Base-by-base conservation (phyloP, 2,888 invertebrate species). In the Julus scanicus region DNA sequence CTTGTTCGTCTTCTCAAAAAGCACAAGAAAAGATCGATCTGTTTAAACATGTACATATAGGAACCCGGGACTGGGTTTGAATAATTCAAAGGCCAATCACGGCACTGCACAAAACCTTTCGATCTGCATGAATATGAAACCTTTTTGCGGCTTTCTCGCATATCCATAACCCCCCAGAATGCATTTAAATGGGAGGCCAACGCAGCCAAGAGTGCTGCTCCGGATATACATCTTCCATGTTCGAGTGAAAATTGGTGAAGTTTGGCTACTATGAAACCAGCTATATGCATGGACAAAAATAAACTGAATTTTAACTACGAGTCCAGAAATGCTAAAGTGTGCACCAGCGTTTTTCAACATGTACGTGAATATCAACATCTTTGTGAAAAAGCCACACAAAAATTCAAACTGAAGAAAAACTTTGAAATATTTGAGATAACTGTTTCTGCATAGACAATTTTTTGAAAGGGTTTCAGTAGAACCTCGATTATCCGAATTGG, bases 41-140 rank as follows among this genome's bases (percentile, higher is more conserved):
- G 80, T 80, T 80, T 80, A 80, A 80, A 80, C 80, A 80, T 37
- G 80, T 37, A 80, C 80, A 80, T 80, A 37, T 9, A 80, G 80
- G 80, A 80, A 80, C 80, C 80, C 37, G 80, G 80, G 37, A 80
- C 80, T 37, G 37, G 80, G 80, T 80, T 80, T 80, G 80, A 80
- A 80, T 80, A 80, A 80, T 80, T 80, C 80, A 80, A 80, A 80
- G 80, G 80, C 80, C 80, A 80, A 80, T 80, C 80, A 80, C 80
- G 80, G 37, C 5, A 29, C 13, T 20, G 37, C 80, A 80, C 80
- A 80, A 80, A 80, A 80, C 80, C 80, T 80, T 80, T 80, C 80
- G 80, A 80, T 80, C 80, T 80, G 80, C 80, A 80, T 80, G 80
- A 80, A 80, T 80, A 80, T 80, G 80, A 80, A 80, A 80, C 80